phyloP scores from a whole-genome alignment of 2,888 invertebrate species.

The Machimus atricapillus region DNA sequence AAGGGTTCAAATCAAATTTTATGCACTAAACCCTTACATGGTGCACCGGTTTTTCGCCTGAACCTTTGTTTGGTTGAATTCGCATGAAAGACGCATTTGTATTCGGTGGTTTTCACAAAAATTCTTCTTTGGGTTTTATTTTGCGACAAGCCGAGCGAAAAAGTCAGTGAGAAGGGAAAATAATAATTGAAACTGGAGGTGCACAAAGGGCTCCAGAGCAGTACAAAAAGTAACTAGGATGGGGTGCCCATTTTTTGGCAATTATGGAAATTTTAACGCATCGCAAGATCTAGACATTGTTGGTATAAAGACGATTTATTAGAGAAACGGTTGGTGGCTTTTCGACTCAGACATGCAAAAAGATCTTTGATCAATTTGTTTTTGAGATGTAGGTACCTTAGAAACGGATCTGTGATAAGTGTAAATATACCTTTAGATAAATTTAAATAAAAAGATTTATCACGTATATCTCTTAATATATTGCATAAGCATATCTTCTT shows the following conservation, averaged over 20 bases:
- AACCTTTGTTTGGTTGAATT: slow-evolving; percentile 4
- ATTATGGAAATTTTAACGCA: neutral
- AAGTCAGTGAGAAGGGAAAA: neutral
- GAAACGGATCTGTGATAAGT: neutral
- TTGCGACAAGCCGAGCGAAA: neutral
- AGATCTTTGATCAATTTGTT: neutral
- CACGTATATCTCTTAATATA: too few species aligned
- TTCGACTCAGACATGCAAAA: neutral
- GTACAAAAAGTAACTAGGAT: neutral
- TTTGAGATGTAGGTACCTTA: neutral
- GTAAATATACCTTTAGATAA: neutral
- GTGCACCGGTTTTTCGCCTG: neutral
- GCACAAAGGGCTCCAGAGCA: neutral
- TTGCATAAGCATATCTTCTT: too few species aligned
- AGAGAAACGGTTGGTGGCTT: neutral
- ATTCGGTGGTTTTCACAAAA: neutral
- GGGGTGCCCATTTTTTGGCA: neutral
- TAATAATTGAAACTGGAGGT: neutral
- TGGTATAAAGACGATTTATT: neutral
- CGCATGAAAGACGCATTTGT: neutral
- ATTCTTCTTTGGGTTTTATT: neutral
- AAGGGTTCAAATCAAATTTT: slow-evolving; percentile 8
- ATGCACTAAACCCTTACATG: neutral
- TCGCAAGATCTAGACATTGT: neutral
- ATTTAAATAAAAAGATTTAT: too few species aligned